Base-by-base conservation (phyloP, 2,113 vertebrate species). In the Rhynchopsitta pachyrhyncha region DNA sequence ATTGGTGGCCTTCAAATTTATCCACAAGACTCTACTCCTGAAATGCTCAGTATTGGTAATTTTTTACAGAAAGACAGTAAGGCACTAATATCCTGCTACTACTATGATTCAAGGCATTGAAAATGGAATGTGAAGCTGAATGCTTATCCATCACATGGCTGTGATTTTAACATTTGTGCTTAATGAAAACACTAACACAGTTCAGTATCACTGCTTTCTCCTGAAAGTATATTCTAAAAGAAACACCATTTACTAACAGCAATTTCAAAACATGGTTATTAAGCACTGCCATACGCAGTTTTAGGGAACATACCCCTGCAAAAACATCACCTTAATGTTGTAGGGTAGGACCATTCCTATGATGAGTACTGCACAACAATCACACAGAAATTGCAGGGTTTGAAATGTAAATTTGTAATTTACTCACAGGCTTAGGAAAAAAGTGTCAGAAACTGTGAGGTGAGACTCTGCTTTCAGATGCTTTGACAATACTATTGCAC, bases 401-500 rank as follows among this genome's bases (percentile, higher is more conserved):
- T 87, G 60, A 39, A 15, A 73, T 2, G 27, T 3, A 25, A 66
- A 59, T 53, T 16, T 68, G n/a, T 60, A 3, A 90, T 85, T 87
- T 96, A 93, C 86, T 96, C 80, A 82, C 89, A 79, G 83, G 83
- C 41, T 95, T 39, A 59, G 31, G 95, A 82, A 93, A 96, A 60
- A 95, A 82, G 60, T 6, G 42, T 57, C 14, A 74, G 80, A 74
- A 92, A 29, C 8, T 15, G 64, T 53, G 89, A 92, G 46, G 77
- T 66, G 92, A 95, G 82, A 25, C 83, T 94, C 99, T 98, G 98
- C 98, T 98, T 82, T 97, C 99, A 98, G 98, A 99, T 98, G 99
- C 99, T 99, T 99, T 99, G 99, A 99, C 99, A 99, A 99, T 99
- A 99, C 99, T 99, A 99, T 99, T 99, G 99, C 99, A 99, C 99